phyloP scores from a whole-genome alignment of 1,140 invertebrate genomes.

The Ylistrum balloti region DNA sequence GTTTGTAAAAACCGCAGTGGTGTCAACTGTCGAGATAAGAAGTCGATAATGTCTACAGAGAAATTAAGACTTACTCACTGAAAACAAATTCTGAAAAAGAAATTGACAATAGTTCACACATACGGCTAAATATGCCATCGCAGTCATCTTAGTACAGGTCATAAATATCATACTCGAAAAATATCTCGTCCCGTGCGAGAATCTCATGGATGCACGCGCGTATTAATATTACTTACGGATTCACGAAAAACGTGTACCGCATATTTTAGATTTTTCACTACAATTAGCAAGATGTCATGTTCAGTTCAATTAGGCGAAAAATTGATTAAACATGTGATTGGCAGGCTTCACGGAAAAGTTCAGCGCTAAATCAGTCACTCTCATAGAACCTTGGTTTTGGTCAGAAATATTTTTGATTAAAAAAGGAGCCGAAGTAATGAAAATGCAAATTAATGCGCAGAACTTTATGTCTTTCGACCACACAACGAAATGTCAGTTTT shows the following conservation, averaged over 20 bases:
- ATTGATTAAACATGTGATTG: conserved; percentile 21
- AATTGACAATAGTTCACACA: conserved; percentile 39
- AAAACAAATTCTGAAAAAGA: conserved; percentile 20
- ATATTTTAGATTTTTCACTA: conserved; percentile 36
- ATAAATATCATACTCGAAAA: conserved; percentile 20
- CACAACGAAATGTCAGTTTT: not conserved
- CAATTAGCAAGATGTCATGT: conserved; percentile 33
- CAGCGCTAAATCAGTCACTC: not conserved
- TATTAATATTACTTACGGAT: conserved; percentile 10
- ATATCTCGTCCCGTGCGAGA: conserved; percentile 16
- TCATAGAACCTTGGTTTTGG: not conserved
- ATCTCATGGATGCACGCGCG: conserved; percentile 36
- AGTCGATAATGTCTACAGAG: not conserved
- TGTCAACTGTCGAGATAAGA: conserved; percentile 12
- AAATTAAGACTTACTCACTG: conserved; percentile 35
- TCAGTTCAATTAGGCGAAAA: conserved; percentile 23
- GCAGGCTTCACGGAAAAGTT: not conserved
- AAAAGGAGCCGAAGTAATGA: not conserved
- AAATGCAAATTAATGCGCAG: not conserved
- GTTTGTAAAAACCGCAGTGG: conserved; percentile 1
- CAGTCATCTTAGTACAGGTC: conserved; percentile 14
- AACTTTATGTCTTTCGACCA: not conserved
- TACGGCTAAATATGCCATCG: not conserved
- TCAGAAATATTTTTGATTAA: conserved; percentile 12
- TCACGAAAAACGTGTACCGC: conserved; percentile 10